Percentiles rank a stretch among this genome's conserved stretches.
phyloP scores from a whole-genome alignment of 2,113 vertebrate genomes.

The Hiodon tergisus region DNA sequence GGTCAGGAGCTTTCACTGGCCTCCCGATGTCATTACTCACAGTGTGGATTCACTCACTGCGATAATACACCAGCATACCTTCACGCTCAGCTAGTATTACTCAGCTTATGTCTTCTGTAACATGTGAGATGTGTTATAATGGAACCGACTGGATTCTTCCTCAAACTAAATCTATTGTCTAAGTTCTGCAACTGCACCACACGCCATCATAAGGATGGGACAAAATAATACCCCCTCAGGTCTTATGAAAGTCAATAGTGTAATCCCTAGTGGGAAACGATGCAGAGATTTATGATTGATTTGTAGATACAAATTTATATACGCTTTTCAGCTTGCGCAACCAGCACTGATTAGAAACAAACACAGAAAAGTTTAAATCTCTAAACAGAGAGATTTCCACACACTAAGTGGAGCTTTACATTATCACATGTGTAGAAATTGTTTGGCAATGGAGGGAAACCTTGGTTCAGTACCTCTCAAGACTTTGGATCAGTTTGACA shows the following conservation, averaged over 20 bases:
- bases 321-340: slow-evolving; percentile 9
- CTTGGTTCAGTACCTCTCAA: not conserved
- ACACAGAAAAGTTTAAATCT: slow-evolving; percentile 12
- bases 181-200: not conserved
- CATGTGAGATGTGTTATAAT: not conserved
- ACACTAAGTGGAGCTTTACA: not conserved
- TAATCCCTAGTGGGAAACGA: slow-evolving; percentile 3
- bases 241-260: slow-evolving; percentile 9
- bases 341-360: slow-evolving; percentile 11
- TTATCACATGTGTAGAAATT: not conserved
- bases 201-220: not conserved
- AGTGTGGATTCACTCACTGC: not conserved
- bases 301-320: slow-evolving; percentile 1
- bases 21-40: not conserved
- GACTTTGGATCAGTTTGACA: slow-evolving; percentile 6
- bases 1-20: not conserved
- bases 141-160: no score
- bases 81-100: not conserved
- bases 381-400: slow-evolving; percentile 1
- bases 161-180: not conserved
- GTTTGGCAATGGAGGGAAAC: slow-evolving; percentile 13
- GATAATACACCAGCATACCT: not conserved
- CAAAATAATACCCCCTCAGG: not conserved
- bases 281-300: slow-evolving; percentile 1
- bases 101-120: not conserved